Base-by-base conservation (phyloP, 2,113 vertebrate genomes). In the Thunnus thynnus region DNA sequence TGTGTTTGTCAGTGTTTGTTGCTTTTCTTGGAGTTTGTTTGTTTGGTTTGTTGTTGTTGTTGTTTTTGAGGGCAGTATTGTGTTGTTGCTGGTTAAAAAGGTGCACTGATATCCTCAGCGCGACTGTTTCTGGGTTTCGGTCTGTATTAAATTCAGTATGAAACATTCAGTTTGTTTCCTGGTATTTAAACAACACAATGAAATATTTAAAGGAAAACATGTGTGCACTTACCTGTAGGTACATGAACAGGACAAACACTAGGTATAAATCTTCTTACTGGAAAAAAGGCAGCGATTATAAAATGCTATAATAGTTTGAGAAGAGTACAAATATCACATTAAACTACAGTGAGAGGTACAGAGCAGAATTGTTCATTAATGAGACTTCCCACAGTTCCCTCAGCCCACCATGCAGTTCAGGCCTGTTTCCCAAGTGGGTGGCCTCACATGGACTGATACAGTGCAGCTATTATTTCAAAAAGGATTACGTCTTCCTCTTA, bases 391-490 rank as follows among this genome's bases (percentile, higher is more conserved):
- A 89, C 83, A 79, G 83, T 86, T 86, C 63, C 67, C 74, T 67
- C 55, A 64, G 91, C 84, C 78, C 89, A 84, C 89, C 86, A 58
- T 73, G 90, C 76, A 75, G 65, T 44, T 0, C 20, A 46, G 77
- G 54, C 72, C 58, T n/a, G 41, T 54, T 68, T 56, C 72, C 88
- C 58, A 83, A 73, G 91, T 93, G 89, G 88, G 91, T 90, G 92
- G 91, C 84, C 92, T 85, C 47, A 41, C 74, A 57, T 20, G 57
- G 56, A 86, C 44, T 85, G 80, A 90, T 86, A 86, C 86, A 88
- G 83, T 72, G 67, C 80, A 58, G 86, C 89, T 86, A 89, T 92
- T 91, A 88, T 92, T 91, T 90, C 72, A 84, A 78, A 89, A 89
- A 25, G 81, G 61, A 87, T 89, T 88, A 86, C 85, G 85, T 85